Conservation (phyloP, 2,797 vertebrate species). For the Loris lydekkerianus region DNA sequence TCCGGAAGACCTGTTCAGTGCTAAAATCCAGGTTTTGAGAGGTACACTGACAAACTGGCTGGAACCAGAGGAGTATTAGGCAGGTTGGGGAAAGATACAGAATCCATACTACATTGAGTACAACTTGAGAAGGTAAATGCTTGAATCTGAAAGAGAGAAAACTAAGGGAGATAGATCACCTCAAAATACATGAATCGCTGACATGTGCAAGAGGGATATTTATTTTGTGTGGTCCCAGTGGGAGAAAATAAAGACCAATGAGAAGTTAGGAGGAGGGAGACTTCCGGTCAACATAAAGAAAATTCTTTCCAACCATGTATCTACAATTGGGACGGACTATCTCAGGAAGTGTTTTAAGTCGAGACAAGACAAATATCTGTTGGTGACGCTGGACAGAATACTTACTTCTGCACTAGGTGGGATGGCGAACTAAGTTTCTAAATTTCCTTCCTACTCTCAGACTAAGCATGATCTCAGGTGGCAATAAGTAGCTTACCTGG, state of each 20-base stretch:
- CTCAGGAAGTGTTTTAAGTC: not conserved
- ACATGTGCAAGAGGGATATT: not conserved
- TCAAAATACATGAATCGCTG: not conserved
- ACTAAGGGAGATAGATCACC: not conserved
- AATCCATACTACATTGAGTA: not conserved
- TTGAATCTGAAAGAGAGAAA: not conserved
- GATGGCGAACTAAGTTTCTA: not conserved
- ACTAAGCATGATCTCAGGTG: rapidly evolving
- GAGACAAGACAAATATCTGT: not conserved
- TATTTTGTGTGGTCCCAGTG: not conserved
- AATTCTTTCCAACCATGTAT: not conserved
- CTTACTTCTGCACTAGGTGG: not conserved
- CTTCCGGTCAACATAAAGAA: not conserved
- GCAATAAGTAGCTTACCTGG: conserved; percentile 91
- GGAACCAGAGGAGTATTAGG: not conserved
- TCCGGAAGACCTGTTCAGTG: not conserved
- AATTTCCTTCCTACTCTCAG: not conserved
- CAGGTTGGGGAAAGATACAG: rapidly evolving
- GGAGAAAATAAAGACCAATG: not conserved
- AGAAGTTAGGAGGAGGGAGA: not conserved
- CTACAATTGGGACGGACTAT: not conserved
- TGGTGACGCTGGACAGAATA: not conserved
- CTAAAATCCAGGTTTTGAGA: not conserved
- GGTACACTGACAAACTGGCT: not conserved
- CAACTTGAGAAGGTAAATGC: not conserved